A percentile compares a stretch with the other conserved stretches of the same genome.
phyloP scores from a whole-genome alignment of 2,888 invertebrate genomes.

The Apotomis betuletana region DNA sequence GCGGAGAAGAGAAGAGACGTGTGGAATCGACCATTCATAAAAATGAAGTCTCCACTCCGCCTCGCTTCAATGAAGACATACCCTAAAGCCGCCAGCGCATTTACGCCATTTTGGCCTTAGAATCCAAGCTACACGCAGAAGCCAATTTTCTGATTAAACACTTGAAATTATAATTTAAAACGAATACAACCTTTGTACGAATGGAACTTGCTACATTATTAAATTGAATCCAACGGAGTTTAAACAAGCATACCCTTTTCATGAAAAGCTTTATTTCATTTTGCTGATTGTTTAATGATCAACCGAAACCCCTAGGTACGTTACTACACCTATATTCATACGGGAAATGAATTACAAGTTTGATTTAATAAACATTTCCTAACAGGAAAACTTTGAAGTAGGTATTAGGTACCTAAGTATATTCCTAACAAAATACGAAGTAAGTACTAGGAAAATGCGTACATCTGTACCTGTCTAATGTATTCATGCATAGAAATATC shows the following conservation, averaged over 20 bases:
- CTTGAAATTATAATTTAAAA: not conserved
- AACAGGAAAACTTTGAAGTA: not conserved
- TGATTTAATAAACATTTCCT: conserved; percentile 9
- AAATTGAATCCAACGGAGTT: conserved; percentile 3
- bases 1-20: no score
- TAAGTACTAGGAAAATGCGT: no score
- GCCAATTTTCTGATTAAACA: no score
- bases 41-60: no score
- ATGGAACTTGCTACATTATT: not conserved
- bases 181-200: not conserved
- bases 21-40: no score
- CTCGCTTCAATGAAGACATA: no score
- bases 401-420: not conserved
- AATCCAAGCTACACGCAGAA: no score
- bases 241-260: conserved; percentile 7
- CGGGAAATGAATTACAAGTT: conserved; percentile 1
- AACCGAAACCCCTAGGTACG: not conserved
- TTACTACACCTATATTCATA: not conserved
- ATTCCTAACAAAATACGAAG: not conserved
- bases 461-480: no score
- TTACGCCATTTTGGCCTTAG: no score
- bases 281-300: conserved; percentile 8
- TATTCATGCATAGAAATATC: no score
- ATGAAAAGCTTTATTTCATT: not conserved
- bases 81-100: no score